phyloP scores from a whole-genome alignment of 2,797 vertebrate genomes.

The Brachymystax lenok region DNA sequence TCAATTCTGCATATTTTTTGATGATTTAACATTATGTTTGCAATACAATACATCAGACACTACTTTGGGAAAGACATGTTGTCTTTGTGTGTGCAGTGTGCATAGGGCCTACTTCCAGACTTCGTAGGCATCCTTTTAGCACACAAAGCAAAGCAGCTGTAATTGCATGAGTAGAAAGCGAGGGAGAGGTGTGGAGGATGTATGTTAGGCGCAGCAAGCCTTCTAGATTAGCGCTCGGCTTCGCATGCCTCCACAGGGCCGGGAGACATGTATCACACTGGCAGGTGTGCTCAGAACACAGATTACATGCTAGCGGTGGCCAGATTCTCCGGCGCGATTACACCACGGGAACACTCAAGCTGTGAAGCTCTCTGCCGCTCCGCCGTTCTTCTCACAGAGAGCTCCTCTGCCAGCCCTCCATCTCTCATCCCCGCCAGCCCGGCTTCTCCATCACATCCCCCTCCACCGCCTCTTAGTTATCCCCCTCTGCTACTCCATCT shows the following conservation, averaged over 20 bases:
- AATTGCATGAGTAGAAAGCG: not conserved
- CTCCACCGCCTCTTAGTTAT: not conserved
- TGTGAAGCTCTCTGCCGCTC: constrained; percentile 1
- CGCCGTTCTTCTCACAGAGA: not conserved
- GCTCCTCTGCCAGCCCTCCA: not conserved
- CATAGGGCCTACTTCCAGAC: not conserved
- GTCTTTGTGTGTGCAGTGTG: no score
- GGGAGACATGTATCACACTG: constrained; percentile 19
- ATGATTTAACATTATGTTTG: no score
- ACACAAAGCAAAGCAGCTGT: not conserved
- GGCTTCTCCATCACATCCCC: not conserved
- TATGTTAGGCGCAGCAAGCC: not conserved
- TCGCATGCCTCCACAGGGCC: not conserved
- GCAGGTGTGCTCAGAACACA: constrained; percentile 27
- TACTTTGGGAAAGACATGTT: no score
- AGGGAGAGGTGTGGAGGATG: not conserved
- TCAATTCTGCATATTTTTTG: no score
- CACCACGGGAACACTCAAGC: constrained; percentile 12
- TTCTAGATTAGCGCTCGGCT: constrained; percentile 12
- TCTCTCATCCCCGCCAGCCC: no score
- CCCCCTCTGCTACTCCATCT: not conserved
- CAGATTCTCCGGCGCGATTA: constrained; percentile 24
- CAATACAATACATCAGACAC: no score
- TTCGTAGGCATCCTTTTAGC: not conserved
- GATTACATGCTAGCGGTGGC: constrained; percentile 14